phyloP scores from a whole-genome alignment of 2,888 invertebrate genomes.

The Cantharis rufa region DNA sequence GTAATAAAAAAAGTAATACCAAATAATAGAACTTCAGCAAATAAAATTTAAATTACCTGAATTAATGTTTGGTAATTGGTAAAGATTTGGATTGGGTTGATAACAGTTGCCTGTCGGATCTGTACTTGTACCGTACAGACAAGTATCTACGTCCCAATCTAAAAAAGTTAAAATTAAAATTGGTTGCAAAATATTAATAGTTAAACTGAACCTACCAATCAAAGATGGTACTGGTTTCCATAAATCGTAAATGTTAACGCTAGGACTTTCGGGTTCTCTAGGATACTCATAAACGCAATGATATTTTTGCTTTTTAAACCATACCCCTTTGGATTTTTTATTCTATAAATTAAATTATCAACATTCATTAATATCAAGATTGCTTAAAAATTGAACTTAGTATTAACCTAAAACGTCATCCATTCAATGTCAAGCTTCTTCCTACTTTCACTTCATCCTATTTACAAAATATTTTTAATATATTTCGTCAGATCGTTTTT shows the following conservation, averaged over 20 bases:
- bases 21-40: not conserved
- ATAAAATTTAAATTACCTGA: slow-evolving; percentile 36
- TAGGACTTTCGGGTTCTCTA: slow-evolving; percentile 64
- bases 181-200: not conserved
- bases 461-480: too few relatives aligned
- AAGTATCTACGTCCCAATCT: slow-evolving; percentile 56
- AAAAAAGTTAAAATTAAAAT: slow-evolving; percentile 21
- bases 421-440: not conserved
- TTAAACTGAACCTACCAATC: slow-evolving; percentile 52
- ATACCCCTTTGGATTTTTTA: slow-evolving; percentile 60
- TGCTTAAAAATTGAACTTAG: not conserved
- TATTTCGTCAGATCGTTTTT: too few relatives aligned
- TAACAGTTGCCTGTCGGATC: slow-evolving; percentile 11
- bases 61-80: slow-evolving; percentile 43
- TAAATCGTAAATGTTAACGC: slow-evolving; percentile 49
- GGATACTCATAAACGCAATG: slow-evolving; percentile 86
- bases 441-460: too few relatives aligned
- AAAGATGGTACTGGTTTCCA: slow-evolving; percentile 49
- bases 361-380: slow-evolving; percentile 2
- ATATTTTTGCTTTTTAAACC: slow-evolving; percentile 82
- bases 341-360: slow-evolving; percentile 50
- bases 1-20: slow-evolving; percentile 19
- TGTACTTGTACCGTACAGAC: slow-evolving; percentile 39
- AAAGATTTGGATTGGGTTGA: slow-evolving; percentile 41
- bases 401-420: not conserved